A percentile compares a stretch with the other conserved stretches of the same genome.
These are phyloP conservation scores for Phalacrocorax carbo DNA, from an alignment of 2,113 vertebrate species.

Conservation along the genomic window DNA sequence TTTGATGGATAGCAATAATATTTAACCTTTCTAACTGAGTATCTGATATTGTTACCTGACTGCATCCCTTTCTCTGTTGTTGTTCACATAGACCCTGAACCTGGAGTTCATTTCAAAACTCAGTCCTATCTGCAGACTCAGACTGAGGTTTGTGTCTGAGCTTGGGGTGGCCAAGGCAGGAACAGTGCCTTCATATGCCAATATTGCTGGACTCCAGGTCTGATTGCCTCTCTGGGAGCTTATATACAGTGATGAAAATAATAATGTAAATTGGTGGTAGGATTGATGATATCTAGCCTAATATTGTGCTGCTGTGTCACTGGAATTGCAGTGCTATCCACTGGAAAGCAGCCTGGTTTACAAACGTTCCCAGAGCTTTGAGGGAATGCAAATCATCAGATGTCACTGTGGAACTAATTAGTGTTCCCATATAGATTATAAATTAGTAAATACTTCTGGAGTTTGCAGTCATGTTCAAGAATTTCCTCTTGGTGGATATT, in stretches of 20 bases:
- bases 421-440: not conserved
- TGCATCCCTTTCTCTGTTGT: fast-evolving
- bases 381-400: not conserved
- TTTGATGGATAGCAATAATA: not conserved
- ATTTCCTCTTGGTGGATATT: not conserved
- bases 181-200: not conserved
- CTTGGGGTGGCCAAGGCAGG: not conserved
- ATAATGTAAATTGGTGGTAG: not conserved
- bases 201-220: not conserved
- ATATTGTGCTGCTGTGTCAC: not conserved
- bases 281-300: not conserved
- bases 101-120: not conserved
- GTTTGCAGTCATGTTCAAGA: not conserved
- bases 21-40: not conserved
- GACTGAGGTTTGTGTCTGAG: not conserved
- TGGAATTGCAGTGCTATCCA: not conserved
- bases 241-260: not conserved
- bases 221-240: not conserved
- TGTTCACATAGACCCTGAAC: not conserved
- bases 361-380: not conserved
- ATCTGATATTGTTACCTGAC: not conserved
- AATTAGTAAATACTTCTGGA: not conserved
- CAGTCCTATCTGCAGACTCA: not conserved
- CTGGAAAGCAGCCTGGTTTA: not conserved
- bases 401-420: not conserved